phyloP scores from a whole-genome alignment of 2,113 vertebrate genomes.

The Corythaixoides concolor region DNA sequence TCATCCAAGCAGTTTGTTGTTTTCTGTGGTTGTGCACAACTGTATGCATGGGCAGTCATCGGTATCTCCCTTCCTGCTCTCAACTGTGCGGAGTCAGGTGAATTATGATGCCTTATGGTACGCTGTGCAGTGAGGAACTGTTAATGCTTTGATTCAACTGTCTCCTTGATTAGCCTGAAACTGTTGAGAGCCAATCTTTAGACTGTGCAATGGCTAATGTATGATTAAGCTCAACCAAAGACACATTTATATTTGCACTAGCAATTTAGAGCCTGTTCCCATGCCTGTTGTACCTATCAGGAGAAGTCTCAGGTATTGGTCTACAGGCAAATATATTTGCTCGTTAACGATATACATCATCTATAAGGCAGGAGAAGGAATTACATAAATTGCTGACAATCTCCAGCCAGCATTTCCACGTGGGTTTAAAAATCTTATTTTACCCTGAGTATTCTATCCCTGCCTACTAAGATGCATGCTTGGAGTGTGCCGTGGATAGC shows the following conservation, averaged over 20 bases:
- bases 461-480: not conserved
- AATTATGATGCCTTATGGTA: not conserved
- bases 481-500: not conserved
- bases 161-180: conserved; percentile 4
- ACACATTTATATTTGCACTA: conserved; percentile 21
- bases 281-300: not conserved
- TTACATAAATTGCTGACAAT: not conserved
- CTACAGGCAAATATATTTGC: not conserved
- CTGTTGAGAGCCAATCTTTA: conserved; percentile 8
- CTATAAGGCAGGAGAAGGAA: not conserved
- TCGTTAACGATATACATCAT: not conserved
- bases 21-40: not conserved
- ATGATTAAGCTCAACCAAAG: conserved; percentile 5
- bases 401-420: not conserved
- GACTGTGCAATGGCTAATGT: not conserved
- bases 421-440: conserved; percentile 15
- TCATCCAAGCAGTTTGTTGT: not conserved
- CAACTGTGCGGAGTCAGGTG: not conserved
- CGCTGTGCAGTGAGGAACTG: not conserved
- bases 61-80: not conserved
- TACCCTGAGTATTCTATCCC: not conserved
- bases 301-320: not conserved
- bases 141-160: conserved; percentile 3
- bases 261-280: not conserved
- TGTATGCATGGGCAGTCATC: not conserved